Conservation (phyloP, 2,888 invertebrate genomes). For the Drosophila suboccidentalis region DNA sequence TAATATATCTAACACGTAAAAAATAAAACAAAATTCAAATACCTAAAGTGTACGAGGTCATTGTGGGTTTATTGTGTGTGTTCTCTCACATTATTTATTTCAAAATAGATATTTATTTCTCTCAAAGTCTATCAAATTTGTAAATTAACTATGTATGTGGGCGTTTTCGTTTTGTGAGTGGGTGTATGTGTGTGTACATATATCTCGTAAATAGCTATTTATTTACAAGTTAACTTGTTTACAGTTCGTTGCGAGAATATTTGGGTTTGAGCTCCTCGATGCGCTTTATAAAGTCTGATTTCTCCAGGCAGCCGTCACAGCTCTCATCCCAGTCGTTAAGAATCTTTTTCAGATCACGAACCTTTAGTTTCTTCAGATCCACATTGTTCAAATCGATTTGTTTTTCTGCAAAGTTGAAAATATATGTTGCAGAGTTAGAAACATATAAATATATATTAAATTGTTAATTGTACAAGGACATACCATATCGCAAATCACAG, state of each 20-base stretch:
- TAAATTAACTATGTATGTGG: slow-evolving; percentile 75
- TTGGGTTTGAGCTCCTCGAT: slow-evolving; percentile 98
- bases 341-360: slow-evolving; percentile 98
- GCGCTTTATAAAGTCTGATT: slow-evolving; percentile 97
- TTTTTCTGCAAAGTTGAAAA: slow-evolving; percentile 90
- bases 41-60: slow-evolving; percentile 31
- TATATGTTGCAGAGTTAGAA: not conserved
- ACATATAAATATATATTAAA: too few relatives aligned
- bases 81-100: slow-evolving; percentile 60
- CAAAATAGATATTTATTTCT: slow-evolving; percentile 67
- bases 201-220: slow-evolving; percentile 27
- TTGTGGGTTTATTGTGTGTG: slow-evolving; percentile 43
- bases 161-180: slow-evolving; percentile 58
- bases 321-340: slow-evolving; percentile 98
- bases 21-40: slow-evolving; percentile 46
- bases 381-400: slow-evolving; percentile 98
- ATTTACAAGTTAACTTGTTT: slow-evolving; percentile 57
- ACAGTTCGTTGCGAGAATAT: slow-evolving; percentile 90
- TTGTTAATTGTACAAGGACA: slow-evolving; percentile 46
- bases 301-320: slow-evolving; percentile 99
- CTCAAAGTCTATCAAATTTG: slow-evolving; percentile 74
- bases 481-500: slow-evolving; percentile 97
- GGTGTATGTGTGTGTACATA: slow-evolving; percentile 52
- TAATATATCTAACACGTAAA: slow-evolving; percentile 56
- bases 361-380: slow-evolving; percentile 98